Conservation (phyloP, 1,140 invertebrate species). For the Zophobas morio region DNA sequence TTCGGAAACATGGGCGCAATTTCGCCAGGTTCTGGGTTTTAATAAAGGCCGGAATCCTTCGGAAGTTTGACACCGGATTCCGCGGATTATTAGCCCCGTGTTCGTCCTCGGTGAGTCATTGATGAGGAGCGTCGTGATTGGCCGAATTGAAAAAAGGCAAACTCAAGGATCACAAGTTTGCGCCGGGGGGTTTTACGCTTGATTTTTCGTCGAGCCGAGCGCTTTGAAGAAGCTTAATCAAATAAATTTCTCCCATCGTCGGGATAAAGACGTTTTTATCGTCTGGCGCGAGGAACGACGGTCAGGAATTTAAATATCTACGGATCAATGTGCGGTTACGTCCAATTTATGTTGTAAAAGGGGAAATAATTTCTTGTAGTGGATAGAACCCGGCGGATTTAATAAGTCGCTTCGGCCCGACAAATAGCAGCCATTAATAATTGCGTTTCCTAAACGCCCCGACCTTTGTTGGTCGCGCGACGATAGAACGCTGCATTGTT, state of each 20-base stretch:
- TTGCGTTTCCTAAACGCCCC: not conserved
- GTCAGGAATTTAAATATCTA: conserved; percentile 27
- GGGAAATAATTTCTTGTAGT: conserved; percentile 26
- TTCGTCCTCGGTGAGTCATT: not conserved
- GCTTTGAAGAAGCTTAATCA: conserved; percentile 31
- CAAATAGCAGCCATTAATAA: conserved; percentile 13
- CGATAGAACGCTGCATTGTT: not conserved
- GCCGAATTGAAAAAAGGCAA: conserved; percentile 6
- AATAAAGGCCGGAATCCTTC: conserved; percentile 4
- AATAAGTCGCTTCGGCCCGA: conserved; percentile 21
- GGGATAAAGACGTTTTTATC: conserved; percentile 33
- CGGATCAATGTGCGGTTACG: conserved; percentile 19
- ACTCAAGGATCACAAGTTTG: conserved; percentile 18
- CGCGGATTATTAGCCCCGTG: conserved; percentile 11
- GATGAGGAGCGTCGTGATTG: conserved; percentile 7
- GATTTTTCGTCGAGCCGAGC: conserved; percentile 5
- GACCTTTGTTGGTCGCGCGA: not conserved
- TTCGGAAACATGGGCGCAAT: conserved; percentile 11
- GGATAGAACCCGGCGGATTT: conserved; percentile 14
- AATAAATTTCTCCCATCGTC: conserved; percentile 12
- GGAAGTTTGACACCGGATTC: not conserved
- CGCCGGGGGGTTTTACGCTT: conserved; percentile 18
- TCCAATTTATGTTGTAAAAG: conserved; percentile 31
- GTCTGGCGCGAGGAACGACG: not conserved
- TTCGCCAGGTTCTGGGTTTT: conserved; percentile 14